Conservation (phyloP, 2,113 vertebrate genomes). For the Myanophis thanlyinensis region DNA sequence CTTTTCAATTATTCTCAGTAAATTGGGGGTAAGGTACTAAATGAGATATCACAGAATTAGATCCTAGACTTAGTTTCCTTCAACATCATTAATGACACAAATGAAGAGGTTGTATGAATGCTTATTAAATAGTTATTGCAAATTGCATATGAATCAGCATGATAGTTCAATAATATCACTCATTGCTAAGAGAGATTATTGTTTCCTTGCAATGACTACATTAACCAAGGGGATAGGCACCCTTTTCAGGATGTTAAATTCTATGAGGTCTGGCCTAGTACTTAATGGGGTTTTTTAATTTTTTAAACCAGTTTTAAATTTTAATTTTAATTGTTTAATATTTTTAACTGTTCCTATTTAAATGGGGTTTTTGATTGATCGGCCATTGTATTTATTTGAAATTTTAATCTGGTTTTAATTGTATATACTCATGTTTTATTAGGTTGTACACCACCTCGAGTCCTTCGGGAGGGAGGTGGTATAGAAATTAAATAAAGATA, state of each 20-base stretch:
- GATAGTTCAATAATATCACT: neutral
- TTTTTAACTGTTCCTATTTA: no score
- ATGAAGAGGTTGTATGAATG: neutral
- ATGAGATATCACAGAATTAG: neutral
- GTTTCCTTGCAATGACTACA: neutral
- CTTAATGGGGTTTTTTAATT: no score
- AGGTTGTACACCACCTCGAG: no score
- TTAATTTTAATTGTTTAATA: no score
- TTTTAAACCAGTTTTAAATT: no score
- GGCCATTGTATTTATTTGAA: no score
- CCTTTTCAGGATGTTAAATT: neutral
- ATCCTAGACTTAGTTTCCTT: neutral
- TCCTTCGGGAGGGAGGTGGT: no score
- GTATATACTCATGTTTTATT: no score
- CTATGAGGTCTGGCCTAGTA: neutral
- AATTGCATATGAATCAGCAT: neutral
- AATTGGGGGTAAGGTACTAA: neutral
- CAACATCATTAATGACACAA: neutral
- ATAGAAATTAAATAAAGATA: no score
- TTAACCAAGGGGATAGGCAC: neutral
- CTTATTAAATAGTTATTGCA: neutral
- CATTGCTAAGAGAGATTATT: neutral
- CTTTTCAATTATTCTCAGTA: neutral
- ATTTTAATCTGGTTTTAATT: no score
- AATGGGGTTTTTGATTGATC: no score